Evolutionary conservation across 2,113 vertebrate species (phyloP).

Genomic region (Paedocypris sp.): DNA sequence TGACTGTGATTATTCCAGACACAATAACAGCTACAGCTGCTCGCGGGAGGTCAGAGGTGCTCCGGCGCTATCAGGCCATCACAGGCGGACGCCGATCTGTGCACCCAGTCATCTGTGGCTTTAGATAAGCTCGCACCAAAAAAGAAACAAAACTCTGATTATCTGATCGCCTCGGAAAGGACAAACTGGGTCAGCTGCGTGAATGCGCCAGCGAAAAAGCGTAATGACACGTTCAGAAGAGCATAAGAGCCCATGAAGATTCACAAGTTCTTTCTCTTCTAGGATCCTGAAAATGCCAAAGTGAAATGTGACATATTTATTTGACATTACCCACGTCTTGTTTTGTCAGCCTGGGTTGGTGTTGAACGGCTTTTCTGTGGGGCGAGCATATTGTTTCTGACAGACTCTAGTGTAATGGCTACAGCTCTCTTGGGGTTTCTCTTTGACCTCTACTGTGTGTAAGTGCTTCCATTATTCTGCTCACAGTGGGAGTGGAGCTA

Average conservation of each 20-base stretch:
- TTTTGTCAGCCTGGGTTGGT: too few relatives aligned
- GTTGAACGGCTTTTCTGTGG: too few relatives aligned
- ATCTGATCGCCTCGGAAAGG: conserved; percentile 33
- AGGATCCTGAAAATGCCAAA: too few relatives aligned
- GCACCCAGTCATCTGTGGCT: conserved; percentile 36
- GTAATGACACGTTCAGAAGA: too few relatives aligned
- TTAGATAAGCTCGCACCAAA: conserved; percentile 36
- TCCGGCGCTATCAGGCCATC: conserved; percentile 34
- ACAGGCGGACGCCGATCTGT: conserved; percentile 24
- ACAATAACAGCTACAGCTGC: conserved; percentile 14
- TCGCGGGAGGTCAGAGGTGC: conserved; percentile 32
- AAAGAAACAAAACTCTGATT: conserved; percentile 24
- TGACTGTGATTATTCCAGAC: conserved; percentile 17
- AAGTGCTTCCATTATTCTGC: conserved; percentile 26
- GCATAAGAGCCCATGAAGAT: too few relatives aligned
- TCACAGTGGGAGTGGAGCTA: background rate
- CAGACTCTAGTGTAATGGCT: conserved; percentile 28
- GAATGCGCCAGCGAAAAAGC: background rate
- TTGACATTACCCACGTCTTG: too few relatives aligned
- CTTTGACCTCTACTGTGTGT: conserved; percentile 30
- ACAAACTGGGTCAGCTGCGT: conserved; percentile 25
- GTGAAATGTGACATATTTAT: too few relatives aligned
- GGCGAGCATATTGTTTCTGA: conserved; percentile 28
- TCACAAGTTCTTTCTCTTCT: too few relatives aligned
- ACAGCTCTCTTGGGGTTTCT: conserved; percentile 26